phyloP scores from a whole-genome alignment of 2,888 invertebrate species.

The Auanema freiburgensis region DNA sequence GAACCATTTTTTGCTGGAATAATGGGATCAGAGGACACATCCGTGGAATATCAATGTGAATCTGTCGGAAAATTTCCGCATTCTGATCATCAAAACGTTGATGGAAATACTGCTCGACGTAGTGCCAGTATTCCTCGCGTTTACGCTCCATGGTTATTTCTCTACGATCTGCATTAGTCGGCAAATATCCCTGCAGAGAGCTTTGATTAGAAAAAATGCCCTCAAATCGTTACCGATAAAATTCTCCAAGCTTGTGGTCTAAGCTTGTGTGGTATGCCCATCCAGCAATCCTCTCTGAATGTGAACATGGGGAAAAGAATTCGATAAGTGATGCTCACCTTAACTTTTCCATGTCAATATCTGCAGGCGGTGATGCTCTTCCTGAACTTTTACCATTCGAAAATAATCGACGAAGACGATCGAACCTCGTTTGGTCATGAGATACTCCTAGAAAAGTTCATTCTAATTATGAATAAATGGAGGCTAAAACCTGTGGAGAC shows the following conservation, averaged over 20 bases:
- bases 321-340: slow-evolving; percentile 5
- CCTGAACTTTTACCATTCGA: slow-evolving; percentile 38
- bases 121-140: slow-evolving; percentile 90
- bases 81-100: slow-evolving; percentile 84
- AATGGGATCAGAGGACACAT: slow-evolving; percentile 96
- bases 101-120: slow-evolving; percentile 93
- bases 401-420: slow-evolving; percentile 37
- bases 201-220: slow-evolving; percentile 13
- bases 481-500: slow-evolving; percentile 27
- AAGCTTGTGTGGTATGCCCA: slow-evolving; percentile 89
- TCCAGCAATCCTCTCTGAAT: slow-evolving; percentile 74
- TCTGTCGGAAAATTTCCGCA: slow-evolving; percentile 90
- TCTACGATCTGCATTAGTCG: slow-evolving; percentile 85
- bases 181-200: slow-evolving; percentile 79
- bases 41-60: slow-evolving; percentile 97
- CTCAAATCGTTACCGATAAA: slow-evolving; percentile 70
- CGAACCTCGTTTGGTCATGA: slow-evolving; percentile 45
- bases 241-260: slow-evolving; percentile 75
- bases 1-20: slow-evolving; percentile 91
- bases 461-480: neutral
- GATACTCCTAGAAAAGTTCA: slow-evolving; percentile 23
- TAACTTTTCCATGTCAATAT: slow-evolving; percentile 43
- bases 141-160: slow-evolving; percentile 86
- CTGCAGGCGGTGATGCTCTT: slow-evolving; percentile 38
- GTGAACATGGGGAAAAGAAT: neutral